A percentile compares a stretch with the other conserved stretches of the same genome.
Evolutionary conservation across 2,797 vertebrate genomes (phyloP).

Genomic region (Centropyge bicolor): DNA sequence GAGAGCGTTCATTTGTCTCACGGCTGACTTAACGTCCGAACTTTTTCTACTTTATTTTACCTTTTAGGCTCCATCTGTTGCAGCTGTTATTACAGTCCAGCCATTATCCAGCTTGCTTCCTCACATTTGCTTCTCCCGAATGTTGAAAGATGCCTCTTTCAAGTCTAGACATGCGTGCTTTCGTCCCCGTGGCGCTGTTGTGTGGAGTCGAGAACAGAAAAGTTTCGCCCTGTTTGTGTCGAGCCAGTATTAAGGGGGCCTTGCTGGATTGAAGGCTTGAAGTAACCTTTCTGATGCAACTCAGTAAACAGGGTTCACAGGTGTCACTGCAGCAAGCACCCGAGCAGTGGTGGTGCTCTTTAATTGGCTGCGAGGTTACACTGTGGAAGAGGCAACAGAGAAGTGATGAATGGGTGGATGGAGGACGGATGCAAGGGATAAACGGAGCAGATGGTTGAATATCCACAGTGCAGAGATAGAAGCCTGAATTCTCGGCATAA

Average conservation of each 20-base stretch:
- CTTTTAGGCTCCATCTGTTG: constrained; percentile 45
- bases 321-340: constrained; percentile 63
- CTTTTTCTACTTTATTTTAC: constrained; percentile 52
- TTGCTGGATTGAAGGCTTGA: constrained; percentile 51
- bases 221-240: constrained; percentile 54
- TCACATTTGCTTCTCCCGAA: constrained; percentile 35
- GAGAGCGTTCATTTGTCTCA: constrained; percentile 67
- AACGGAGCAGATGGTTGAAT: constrained; percentile 49
- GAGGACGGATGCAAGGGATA: constrained; percentile 20
- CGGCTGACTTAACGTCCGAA: constrained; percentile 48
- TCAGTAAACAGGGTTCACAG: constrained; percentile 74
- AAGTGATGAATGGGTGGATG: constrained; percentile 57
- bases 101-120: constrained; percentile 68
- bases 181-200: constrained; percentile 37
- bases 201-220: constrained; percentile 35
- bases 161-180: constrained; percentile 45
- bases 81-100: constrained; percentile 65
- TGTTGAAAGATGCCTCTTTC: constrained; percentile 61
- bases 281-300: constrained; percentile 61
- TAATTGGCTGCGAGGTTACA: constrained; percentile 76
- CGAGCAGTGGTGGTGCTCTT: constrained; percentile 59
- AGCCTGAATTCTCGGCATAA: constrained; percentile 45
- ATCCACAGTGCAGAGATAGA: constrained; percentile 31
- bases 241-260: constrained; percentile 51
- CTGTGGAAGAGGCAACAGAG: constrained; percentile 40